Evolutionary conservation across 2,113 vertebrate genomes (phyloP).

Genomic region (human): GRCh38 chr16:89315501-89316000

Average conservation of each 20-base stretch:
- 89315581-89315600: neutral
- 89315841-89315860: neutral
- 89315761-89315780: neutral
- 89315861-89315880: neutral
- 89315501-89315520: neutral
- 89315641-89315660: rapidly evolving
- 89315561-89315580: neutral
- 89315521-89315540: rapidly evolving
- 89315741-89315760: neutral
- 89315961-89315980: neutral
- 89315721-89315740: neutral
- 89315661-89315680: neutral
- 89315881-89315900: neutral
- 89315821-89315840: neutral
- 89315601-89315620: rapidly evolving
- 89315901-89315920: neutral
- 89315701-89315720: neutral
- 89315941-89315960: neutral
- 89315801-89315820: neutral
- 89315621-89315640: neutral
- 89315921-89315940: neutral
- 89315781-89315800: too few relatives aligned
- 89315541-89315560: neutral
- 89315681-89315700: neutral
- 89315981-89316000: neutral